Base-by-base conservation (phyloP, 2,113 vertebrate genomes). In the Pterocles gutturalis region DNA sequence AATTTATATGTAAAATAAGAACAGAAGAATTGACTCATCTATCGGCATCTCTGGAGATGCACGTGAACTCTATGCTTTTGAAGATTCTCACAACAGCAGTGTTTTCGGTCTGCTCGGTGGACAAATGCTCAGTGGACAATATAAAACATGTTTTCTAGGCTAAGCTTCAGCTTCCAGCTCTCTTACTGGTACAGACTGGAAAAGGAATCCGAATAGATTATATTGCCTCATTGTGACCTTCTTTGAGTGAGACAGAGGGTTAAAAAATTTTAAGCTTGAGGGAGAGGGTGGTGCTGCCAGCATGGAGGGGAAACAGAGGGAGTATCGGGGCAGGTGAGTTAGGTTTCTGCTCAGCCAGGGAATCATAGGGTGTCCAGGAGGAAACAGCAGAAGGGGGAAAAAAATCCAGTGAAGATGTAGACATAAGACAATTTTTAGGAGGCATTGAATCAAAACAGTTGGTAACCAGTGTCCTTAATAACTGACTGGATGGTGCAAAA, bases 41-140 rank as follows among this genome's bases (percentile, higher is more conserved):
- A 9, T 54, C 75, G 76, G 31, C n/a, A 46, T 22, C 46, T 70
- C 60, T 57, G 49, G 76, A 87, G 49, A 15, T 45, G 36, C 33
- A 45, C 0, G 0, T 73, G 62, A 77, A 26, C 24, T 54, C n/a
- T 21, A 4, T 14, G 12, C 43, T 82, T 87, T 43, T 43, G 60
- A 38, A 57, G 21, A 70, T 9, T 46, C 53, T 89, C 45, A 70
- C 36, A 81, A 33, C 9, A 73, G 25, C 53, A 83, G 12, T 51
- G 28, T 36, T 81, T 81, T 72, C 54, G 13, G 11, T 38, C n/a
- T 0, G 0, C 36, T 77, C 21, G 20, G 49, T 45, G 43, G 22
- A 53, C 34, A 72, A 18, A 45, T 2, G 2, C 55, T 76, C 16
- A 55, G 34, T 3, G 17, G 26, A 55, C 8, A 6, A 46, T 8